A percentile compares a stretch with the other conserved stretches of the same genome.
Evolutionary conservation across 2,113 vertebrate genomes (phyloP).

Genomic region (Eulacestoma nigropectus): DNA sequence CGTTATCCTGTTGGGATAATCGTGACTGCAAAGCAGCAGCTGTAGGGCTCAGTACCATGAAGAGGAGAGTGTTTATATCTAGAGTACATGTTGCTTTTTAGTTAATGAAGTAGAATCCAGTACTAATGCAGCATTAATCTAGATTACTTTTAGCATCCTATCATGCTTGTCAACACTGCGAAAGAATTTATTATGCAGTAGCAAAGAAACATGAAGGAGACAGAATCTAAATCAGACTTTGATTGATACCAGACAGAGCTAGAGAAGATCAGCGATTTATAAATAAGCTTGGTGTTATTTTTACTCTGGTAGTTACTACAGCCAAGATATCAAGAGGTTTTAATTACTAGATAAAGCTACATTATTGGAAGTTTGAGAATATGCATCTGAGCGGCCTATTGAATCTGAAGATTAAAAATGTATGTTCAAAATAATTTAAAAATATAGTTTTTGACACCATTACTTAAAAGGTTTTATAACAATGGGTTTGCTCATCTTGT

Average conservation of each 20-base stretch:
- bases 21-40: background rate
- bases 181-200: background rate
- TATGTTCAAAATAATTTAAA: background rate
- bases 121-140: background rate
- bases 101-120: background rate
- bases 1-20: fast-evolving
- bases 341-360: background rate
- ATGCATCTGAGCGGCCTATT: background rate
- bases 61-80: background rate
- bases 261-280: background rate
- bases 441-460: fast-evolving
- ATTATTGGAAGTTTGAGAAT: background rate
- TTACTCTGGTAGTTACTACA: background rate
- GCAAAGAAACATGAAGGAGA: background rate
- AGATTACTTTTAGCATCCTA: background rate
- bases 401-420: background rate
- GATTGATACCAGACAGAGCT: background rate
- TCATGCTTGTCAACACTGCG: background rate
- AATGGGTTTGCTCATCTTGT: background rate
- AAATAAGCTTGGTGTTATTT: background rate
- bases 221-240: background rate
- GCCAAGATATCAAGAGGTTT: background rate
- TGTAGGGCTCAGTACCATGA: fast-evolving
- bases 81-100: fast-evolving
- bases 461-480: background rate